These are phyloP conservation scores for Miltochrista miniata DNA, from an alignment of 2,888 invertebrate genomes.

Conservation along the genomic window DNA sequence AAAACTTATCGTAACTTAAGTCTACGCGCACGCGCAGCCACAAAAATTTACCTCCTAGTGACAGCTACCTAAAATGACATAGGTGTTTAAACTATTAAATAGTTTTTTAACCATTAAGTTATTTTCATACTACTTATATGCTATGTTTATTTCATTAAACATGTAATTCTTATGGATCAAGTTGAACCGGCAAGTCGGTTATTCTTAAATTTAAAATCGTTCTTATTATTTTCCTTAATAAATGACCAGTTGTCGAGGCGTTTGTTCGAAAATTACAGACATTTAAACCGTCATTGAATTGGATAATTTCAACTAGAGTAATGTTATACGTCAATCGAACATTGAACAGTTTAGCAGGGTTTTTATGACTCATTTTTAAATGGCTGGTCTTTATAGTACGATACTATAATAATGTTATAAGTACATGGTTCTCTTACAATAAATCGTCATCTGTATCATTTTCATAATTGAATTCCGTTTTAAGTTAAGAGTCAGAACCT, in stretches of 20 bases:
- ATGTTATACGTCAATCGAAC: conserved; percentile 50
- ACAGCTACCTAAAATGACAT: no score
- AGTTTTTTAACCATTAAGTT: no score
- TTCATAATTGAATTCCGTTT: conserved; percentile 41
- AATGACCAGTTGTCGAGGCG: conserved; percentile 50
- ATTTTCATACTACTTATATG: no score
- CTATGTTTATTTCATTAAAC: conserved; percentile 38
- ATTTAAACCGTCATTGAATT: conserved; percentile 65
- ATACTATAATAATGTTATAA: conserved; percentile 47
- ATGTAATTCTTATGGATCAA: conserved; percentile 39
- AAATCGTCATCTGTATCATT: conserved; percentile 22
- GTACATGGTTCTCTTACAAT: conserved; percentile 47
- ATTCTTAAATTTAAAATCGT: conserved; percentile 46
- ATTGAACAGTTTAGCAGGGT: conserved; percentile 53
- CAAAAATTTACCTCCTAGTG: no score
- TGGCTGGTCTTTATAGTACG: conserved; percentile 49
- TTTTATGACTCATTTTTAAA: conserved; percentile 52
- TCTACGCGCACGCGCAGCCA: no score
- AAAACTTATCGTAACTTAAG: no score
- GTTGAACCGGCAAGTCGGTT: conserved; percentile 41
- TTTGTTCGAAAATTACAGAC: conserved; percentile 67
- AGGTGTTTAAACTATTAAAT: no score
- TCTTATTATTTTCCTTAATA: conserved; percentile 61
- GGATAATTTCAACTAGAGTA: conserved; percentile 68
- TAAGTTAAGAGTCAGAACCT: not conserved